These are phyloP conservation scores for Stichodactyla mertensii DNA, from an alignment of 64 coral and sea anemone species.

Conservation along the genomic window DNA sequence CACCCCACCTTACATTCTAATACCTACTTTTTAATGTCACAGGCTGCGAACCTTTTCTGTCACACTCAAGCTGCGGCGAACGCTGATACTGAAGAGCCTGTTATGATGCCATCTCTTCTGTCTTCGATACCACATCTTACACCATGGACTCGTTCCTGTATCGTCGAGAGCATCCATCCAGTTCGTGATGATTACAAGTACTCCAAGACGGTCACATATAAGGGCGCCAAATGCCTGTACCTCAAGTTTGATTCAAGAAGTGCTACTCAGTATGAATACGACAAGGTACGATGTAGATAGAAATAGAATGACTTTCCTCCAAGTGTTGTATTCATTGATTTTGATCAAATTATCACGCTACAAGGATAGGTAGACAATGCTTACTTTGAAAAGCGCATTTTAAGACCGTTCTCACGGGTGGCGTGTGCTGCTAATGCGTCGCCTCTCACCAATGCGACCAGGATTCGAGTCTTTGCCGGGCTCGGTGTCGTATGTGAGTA, in stretches of 20 bases:
- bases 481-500: too few species aligned
- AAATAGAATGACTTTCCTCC: background rate
- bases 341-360: too few species aligned
- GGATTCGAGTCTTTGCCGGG: too few species aligned
- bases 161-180: slow-evolving; percentile 78
- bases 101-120: background rate
- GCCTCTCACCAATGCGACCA: too few species aligned
- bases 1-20: background rate
- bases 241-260: slow-evolving; percentile 80
- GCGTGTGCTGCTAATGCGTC: too few species aligned
- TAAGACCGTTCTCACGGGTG: too few species aligned
- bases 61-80: background rate
- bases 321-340: too few species aligned
- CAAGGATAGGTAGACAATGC: background rate
- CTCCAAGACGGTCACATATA: slow-evolving; percentile 57
- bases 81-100: background rate
- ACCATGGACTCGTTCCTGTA: slow-evolving; percentile 71
- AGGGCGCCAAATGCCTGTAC: slow-evolving; percentile 64
- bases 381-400: too few species aligned
- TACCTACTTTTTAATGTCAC: background rate
- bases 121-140: slow-evolving; percentile 30
- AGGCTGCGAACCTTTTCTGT: background rate
- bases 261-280: slow-evolving; percentile 96
- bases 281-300: slow-evolving; percentile 56
- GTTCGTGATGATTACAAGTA: slow-evolving; percentile 67